Base-by-base conservation (phyloP, 2,888 invertebrate genomes). In the Scaptomyza reducta region DNA sequence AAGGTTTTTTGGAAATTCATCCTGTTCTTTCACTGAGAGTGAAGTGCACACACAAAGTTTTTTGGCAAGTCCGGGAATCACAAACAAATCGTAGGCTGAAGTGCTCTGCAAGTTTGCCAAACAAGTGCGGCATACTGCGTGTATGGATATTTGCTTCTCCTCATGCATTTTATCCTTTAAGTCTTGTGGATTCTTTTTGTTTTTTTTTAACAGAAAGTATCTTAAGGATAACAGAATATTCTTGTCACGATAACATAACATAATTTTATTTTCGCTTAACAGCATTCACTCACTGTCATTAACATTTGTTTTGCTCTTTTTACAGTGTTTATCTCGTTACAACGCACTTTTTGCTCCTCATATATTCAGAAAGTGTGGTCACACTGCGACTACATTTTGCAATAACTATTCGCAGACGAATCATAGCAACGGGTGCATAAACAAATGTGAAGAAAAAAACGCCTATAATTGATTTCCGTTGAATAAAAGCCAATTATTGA, bases 121-220 rank as follows among this genome's bases (percentile, higher is more conserved):
- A 35, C 90, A 90, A 7, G 89, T 91, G 38, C 91, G 91, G 56
- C 91, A 90, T 56, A 89, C 72, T 44, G 85, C 68, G 40, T 89
- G 59, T 11, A 88, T 76, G 56, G 74, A 74, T 53, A 54, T 62
- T 29, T 54, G 60, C 42, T 46, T 62, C 13, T 58, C 40, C 38
- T 63, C 63, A 11, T 74, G 64, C 78, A 89, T 79, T 49, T 63
- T 60, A 31, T 45, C n/a, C 16, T 11, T n/a, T 16, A 55, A n/a
- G 4, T n/a, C 11, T 10, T 33, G 13, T 10, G 13, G 14, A 9
- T 40, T 13, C 13, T 29, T 29, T 44, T 59, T 42, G n/a, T 40
- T 10, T 14, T 6, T 9, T 18, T 22, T 46, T 33, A 38, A 40
- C 40, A 40, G 40, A 40, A 40, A 16, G 40, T 40, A 40, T 40